These are phyloP conservation scores for Cyprinodon diabolis DNA, from an alignment of 2,797 vertebrate genomes.

Conservation along the genomic window DNA sequence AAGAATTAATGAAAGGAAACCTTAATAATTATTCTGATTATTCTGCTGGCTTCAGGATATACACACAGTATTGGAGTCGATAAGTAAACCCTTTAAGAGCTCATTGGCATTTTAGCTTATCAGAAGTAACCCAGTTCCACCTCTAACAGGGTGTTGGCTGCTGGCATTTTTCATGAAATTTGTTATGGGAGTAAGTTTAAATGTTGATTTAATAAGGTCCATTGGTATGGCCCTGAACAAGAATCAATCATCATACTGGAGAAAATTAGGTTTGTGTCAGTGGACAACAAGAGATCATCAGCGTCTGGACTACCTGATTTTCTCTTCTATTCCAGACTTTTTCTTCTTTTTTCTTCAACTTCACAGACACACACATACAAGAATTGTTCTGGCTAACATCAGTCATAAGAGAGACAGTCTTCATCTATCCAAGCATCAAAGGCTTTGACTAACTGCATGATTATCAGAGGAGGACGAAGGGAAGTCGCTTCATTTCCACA, in stretches of 20 bases:
- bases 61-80: conserved; percentile 40
- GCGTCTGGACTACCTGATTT: conserved; percentile 32
- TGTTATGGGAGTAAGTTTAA: conserved; percentile 78
- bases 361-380: conserved; percentile 1
- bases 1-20: no score
- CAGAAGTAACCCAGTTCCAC: conserved; percentile 66
- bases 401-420: conserved; percentile 51
- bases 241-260: conserved; percentile 75
- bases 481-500: conserved; percentile 66
- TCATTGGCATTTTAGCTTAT: conserved; percentile 72
- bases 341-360: conserved; percentile 6
- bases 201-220: conserved; percentile 83
- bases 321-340: not conserved
- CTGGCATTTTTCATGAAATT: conserved; percentile 76
- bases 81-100: conserved; percentile 44
- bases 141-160: conserved; percentile 61
- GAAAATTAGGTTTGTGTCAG: conserved; percentile 51
- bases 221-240: conserved; percentile 76
- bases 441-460: conserved; percentile 58
- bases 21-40: not conserved
- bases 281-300: conserved; percentile 49
- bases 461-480: conserved; percentile 58
- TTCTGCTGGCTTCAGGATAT: conserved; percentile 28
- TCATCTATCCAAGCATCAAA: conserved; percentile 65
- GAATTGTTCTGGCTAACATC: conserved; percentile 36